phyloP scores from a whole-genome alignment of 2,888 invertebrate species.

The Epinotia demarniana region DNA sequence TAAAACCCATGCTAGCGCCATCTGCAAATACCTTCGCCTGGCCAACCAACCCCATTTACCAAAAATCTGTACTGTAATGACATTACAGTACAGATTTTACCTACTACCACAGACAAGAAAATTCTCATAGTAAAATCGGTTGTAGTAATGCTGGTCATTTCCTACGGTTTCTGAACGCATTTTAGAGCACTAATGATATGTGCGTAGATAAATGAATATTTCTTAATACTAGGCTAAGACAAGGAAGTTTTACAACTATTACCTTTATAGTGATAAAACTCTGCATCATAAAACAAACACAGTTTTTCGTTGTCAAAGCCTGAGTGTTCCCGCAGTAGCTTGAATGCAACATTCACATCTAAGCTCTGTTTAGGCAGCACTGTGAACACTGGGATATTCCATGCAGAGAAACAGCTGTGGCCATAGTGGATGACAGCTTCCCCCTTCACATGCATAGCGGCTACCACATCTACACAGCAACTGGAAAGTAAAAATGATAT shows the following conservation, averaged over 20 bases:
- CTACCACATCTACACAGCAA: conserved; percentile 95
- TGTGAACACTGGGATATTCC: conserved; percentile 90
- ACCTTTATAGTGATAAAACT: conserved; percentile 87
- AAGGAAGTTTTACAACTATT: conserved; percentile 42
- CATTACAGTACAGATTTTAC: too few species aligned
- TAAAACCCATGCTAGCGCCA: too few species aligned
- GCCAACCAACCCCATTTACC: too few species aligned
- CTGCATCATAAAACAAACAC: conserved; percentile 88
- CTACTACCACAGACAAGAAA: too few species aligned
- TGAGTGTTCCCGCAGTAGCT: conserved; percentile 55
- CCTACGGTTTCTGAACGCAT: too few species aligned
- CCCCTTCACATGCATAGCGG: conserved; percentile 93
- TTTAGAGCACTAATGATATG: too few species aligned
- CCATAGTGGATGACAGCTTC: conserved; percentile 97
- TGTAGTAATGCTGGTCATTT: too few species aligned
- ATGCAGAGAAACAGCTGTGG: conserved; percentile 92
- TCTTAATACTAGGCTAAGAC: too few species aligned
- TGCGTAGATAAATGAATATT: too few species aligned
- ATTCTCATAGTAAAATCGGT: too few species aligned
- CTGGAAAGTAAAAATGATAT: conserved; percentile 75
- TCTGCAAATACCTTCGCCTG: too few species aligned
- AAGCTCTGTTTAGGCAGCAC: conserved; percentile 87
- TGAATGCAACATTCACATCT: conserved; percentile 70
- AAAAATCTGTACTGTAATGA: too few species aligned
- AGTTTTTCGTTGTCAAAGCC: conserved; percentile 66